Evolutionary conservation across 2,113 vertebrate genomes (phyloP), one percentile per base, ranked within the genome.

Genomic region (Phaethon lepturus): DNA sequence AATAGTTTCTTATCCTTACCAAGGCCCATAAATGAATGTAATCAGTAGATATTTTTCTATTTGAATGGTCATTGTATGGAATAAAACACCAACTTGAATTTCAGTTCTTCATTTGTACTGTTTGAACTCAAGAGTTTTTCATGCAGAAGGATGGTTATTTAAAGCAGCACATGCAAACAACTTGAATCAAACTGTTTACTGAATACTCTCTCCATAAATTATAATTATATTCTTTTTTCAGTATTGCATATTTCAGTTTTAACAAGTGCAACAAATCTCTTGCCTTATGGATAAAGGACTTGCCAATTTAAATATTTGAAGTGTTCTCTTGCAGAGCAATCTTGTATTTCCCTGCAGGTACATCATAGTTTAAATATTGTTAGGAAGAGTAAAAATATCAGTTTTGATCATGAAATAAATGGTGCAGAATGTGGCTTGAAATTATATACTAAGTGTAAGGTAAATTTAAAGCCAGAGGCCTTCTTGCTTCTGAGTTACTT

Each of bases 21-120:
- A 93, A 71, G 53, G 52, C 80, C 72, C 45, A 45, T 83, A 89
- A 82, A 90, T 95, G 68, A 97, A 93, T 86, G 95, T 29, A 81
- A 93, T 95, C 92, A 93, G 96, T 66, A 92, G 76, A 64, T 74
- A 96, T 95, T 96, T 96, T 93, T 96, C 67, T 91, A n/a, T 97
- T 53, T 97, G 50, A 89, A 74, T 96, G 72, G 50, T 86, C 74
- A 60, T 58, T 69, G 53, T 76, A 38, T 38, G n/a, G 26, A 73
- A 74, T 67, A 96, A 95, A 97, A 49, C 59, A 86, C 42, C 28
- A 42, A 29, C 74, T 74, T 90, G 74, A 59, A 68, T 94, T 79
- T 47, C 35, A 88, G 94, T 68, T 97, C 72, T 74, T 66, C 75
- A 85, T 91, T 95, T 95, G 24, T 91, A 88, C 45, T 42, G 35